Evolutionary conservation across 1,140 invertebrate species (phyloP).

Genomic region (Drosophila pectinifera): DNA sequence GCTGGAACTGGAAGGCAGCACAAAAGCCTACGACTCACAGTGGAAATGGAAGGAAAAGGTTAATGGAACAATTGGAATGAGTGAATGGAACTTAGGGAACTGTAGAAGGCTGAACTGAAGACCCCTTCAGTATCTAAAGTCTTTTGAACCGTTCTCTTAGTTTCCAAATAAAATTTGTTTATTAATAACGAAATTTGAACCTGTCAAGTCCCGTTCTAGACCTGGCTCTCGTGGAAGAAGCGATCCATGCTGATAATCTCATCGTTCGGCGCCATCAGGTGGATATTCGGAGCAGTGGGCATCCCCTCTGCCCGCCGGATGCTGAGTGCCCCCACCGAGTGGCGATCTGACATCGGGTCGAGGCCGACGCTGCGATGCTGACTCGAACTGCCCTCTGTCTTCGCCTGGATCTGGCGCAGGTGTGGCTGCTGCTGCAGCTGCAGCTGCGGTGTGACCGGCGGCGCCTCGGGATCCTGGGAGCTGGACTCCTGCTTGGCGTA

Average conservation of each 20-base stretch:
- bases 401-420: constrained; percentile 6
- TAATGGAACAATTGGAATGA: not conserved
- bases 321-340: not conserved
- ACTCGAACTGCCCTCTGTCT: not conserved
- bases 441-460: not conserved
- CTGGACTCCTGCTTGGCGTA: constrained; percentile 14
- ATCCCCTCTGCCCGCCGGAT: not conserved
- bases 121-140: too few relatives aligned
- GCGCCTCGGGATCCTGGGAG: not conserved
- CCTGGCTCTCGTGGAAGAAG: constrained; percentile 57
- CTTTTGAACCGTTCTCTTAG: not conserved
- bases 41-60: not conserved
- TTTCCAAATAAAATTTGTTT: not conserved
- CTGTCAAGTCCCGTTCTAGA: not conserved
- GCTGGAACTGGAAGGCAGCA: not conserved
- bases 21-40: not conserved
- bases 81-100: not conserved
- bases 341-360: not conserved
- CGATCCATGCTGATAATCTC: constrained; percentile 55
- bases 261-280: constrained; percentile 38
- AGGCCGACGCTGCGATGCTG: not conserved
- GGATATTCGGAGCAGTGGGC: constrained; percentile 10
- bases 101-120: not conserved
- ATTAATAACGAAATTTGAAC: not conserved
- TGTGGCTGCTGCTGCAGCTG: not conserved